Evolutionary conservation across 2,888 invertebrate species (phyloP).

Genomic region (Thereva unica): DNA sequence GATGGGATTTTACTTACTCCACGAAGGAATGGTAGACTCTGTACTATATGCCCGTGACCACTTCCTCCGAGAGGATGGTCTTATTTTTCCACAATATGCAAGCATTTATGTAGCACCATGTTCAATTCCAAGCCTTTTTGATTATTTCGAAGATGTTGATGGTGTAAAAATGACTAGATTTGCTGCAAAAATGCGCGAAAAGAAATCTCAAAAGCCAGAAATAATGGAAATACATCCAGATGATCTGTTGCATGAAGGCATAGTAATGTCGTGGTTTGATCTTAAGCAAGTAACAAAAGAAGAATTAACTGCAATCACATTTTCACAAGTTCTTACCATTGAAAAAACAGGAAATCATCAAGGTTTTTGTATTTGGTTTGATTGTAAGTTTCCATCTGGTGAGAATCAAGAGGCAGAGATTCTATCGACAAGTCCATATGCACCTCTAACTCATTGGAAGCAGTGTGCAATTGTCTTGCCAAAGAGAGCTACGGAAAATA

Average conservation of each 20-base stretch:
- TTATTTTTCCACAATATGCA: conserved; percentile 75
- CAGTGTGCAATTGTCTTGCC: conserved; percentile 87
- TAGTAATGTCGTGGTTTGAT: conserved; percentile 70
- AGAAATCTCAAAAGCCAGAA: conserved; percentile 70
- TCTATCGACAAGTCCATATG: conserved; percentile 79
- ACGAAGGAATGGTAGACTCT: conserved; percentile 94
- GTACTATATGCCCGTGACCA: conserved; percentile 80
- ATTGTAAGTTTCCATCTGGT: conserved; percentile 72
- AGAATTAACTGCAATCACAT: conserved; percentile 65
- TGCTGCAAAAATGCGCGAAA: conserved; percentile 65
- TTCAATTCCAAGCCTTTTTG: conserved; percentile 63
- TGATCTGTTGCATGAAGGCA: conserved; percentile 68
- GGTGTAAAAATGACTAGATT: conserved; percentile 78
- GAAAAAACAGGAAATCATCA: conserved; percentile 65
- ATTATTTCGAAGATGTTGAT: conserved; percentile 78
- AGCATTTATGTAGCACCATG: conserved; percentile 61
- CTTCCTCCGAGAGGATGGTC: conserved; percentile 74
- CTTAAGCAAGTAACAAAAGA: conserved; percentile 64
- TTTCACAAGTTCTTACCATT: conserved; percentile 64
- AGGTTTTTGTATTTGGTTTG: conserved; percentile 82
- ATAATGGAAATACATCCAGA: conserved; percentile 61
- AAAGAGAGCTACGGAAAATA: conserved; percentile 61
- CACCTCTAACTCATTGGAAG: conserved; percentile 87
- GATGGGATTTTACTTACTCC: conserved; percentile 97
- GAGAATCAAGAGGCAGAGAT: conserved; percentile 63